Evolutionary conservation across 2,888 invertebrate species (phyloP), one percentile per base, ranked within the genome.

Genomic region (Macrophya annulata): DNA sequence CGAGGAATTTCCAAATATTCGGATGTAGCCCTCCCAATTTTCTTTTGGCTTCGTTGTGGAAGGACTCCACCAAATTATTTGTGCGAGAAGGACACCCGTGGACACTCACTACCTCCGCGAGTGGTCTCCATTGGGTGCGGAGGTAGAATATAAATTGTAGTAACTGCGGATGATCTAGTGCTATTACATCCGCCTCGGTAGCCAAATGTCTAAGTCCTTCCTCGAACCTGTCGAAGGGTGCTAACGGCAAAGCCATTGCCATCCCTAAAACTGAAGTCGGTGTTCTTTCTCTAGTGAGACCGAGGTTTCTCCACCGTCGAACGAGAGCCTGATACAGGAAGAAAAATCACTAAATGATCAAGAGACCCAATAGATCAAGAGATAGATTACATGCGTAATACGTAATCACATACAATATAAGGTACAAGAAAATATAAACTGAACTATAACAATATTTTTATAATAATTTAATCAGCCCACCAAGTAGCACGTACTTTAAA

Each of bases 61-160:
- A 85, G 12, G 62, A 82, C 17, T 85, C 85, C 6, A 85, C 85
- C 0, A 85, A 12, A 15, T 85, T 85, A 40, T 85, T 85, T 10
- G 85, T 85, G 1, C 85, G 45, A 3, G 25, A 4, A 3, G 85
- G 65, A 48, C 85, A 85, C 1, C 65, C 76, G 40, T 83, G 9
- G 25, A 85, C 83, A 17, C 85, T 85, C 1, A 85, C 85, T 2
- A n/a, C 74, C 1, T 74, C 83, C 1, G 85, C 74, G 0, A 85
- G 72, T 4, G 83, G 85, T 4, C 15, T 6, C 81, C 79, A 85
- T 4, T 37, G n/a, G 5, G 1, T n/a, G 3, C 77, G 5, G 5
- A 85, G 25, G 43, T 85, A 77, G 0, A 25, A 9, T 0, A 85
- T 65, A 59, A 81, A 85, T 10, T 59, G 84, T 1, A 72, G 51